A percentile compares a stretch with the other conserved stretches of the same genome.
Evolutionary conservation across 2,888 invertebrate species (phyloP).

Genomic region (Caenorhabditis sulstoni): DNA sequence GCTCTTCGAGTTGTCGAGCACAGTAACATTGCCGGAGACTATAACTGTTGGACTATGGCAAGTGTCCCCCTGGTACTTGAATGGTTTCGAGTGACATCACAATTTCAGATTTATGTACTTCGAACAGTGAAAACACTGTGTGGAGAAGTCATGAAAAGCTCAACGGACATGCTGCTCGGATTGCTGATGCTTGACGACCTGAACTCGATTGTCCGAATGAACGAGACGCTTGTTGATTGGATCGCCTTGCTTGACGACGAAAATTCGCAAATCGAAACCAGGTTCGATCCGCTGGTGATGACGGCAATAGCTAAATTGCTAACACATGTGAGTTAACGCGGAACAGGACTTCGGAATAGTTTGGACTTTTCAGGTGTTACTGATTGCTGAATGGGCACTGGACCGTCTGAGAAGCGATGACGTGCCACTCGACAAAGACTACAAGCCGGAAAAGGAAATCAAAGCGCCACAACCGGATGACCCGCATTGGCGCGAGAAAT

Average conservation of each 20-base stretch:
- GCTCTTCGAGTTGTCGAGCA: constrained; percentile 50
- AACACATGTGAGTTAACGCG: constrained; percentile 28
- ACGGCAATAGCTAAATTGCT: constrained; percentile 29
- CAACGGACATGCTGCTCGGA: constrained; percentile 45
- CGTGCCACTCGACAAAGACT: background rate
- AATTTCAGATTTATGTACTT: constrained; percentile 37
- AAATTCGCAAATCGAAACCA: constrained; percentile 1
- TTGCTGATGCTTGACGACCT: constrained; percentile 40
- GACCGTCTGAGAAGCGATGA: constrained; percentile 31
- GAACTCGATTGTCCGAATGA: constrained; percentile 45
- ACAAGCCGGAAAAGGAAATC: background rate
- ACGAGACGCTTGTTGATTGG: constrained; percentile 45
- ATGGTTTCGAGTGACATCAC: background rate
- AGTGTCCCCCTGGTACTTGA: background rate
- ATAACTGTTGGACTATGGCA: constrained; percentile 21
- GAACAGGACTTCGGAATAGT: background rate
- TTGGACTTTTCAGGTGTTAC: constrained; percentile 19
- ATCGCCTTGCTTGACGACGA: constrained; percentile 23
- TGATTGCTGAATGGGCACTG: constrained; percentile 41
- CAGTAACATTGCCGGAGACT: constrained; percentile 43
- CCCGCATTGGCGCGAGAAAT: constrained; percentile 32
- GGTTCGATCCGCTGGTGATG: constrained; percentile 37
- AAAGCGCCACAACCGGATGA: constrained; percentile 48
- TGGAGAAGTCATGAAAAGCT: constrained; percentile 42
- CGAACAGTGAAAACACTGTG: constrained; percentile 41